A percentile compares a stretch with the other conserved stretches of the same genome.
phyloP scores from a whole-genome alignment of 2,113 vertebrate species.

The Cynoglossus semilaevis region DNA sequence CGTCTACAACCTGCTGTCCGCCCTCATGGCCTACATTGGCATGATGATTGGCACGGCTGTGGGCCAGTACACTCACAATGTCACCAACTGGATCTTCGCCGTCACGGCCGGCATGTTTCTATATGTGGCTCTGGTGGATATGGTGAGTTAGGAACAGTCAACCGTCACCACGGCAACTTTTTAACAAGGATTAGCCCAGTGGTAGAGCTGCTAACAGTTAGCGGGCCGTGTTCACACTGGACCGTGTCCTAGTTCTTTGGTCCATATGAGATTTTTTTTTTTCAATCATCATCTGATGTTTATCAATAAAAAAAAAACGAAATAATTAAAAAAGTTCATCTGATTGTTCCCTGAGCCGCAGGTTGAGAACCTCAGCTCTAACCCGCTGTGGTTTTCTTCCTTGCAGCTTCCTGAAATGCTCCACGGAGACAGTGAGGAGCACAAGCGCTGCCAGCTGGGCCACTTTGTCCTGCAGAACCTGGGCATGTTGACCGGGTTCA shows the following conservation, averaged over 20 bases:
- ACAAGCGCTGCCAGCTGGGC: conserved; percentile 88
- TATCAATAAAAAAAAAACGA: too few relatives aligned
- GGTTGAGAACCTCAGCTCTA: conserved; percentile 2
- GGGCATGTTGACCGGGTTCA: conserved; percentile 90
- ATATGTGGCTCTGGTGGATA: conserved; percentile 96
- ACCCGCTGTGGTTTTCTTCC: conserved; percentile 21
- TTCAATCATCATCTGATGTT: too few relatives aligned
- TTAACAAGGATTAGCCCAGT: too few relatives aligned
- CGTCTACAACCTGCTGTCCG: conserved; percentile 95
- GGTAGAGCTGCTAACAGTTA: too few relatives aligned
- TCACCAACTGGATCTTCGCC: conserved; percentile 98
- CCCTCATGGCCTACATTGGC: conserved; percentile 95
- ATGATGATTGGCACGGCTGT: conserved; percentile 95
- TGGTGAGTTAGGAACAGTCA: conserved; percentile 79
- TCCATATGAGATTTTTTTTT: too few relatives aligned
- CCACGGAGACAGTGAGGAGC: conserved; percentile 92
- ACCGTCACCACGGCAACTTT: too few relatives aligned
- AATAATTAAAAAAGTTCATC: too few relatives aligned
- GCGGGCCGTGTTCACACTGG: too few relatives aligned
- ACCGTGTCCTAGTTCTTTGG: too few relatives aligned
- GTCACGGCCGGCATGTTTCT: conserved; percentile 99
- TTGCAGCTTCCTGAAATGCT: conserved; percentile 95
- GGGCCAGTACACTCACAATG: conserved; percentile 93
- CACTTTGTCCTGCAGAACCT: conserved; percentile 94
- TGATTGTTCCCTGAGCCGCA: too few relatives aligned